phyloP scores from a whole-genome alignment of 1,140 invertebrate species.

The Pseudomyrmex sp. region DNA sequence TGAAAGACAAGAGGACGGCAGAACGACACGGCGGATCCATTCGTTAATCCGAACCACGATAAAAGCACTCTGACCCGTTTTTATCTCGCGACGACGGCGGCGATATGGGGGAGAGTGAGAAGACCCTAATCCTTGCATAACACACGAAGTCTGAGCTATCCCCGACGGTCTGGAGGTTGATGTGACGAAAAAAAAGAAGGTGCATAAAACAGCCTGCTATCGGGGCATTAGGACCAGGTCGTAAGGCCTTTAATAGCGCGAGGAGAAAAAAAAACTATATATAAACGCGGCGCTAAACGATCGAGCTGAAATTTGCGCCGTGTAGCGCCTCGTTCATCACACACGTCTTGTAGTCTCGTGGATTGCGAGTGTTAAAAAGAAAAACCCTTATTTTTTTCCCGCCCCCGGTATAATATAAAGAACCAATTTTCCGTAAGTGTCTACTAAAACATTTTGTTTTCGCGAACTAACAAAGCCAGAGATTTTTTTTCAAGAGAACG shows the following conservation, averaged over 20 bases:
- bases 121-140: conserved; percentile 39
- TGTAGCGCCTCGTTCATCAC: not conserved
- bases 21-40: conserved; percentile 50
- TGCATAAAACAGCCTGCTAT: conserved; percentile 35
- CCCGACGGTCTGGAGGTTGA: not conserved
- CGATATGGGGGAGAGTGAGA: not conserved
- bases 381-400: no score
- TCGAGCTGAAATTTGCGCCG: not conserved
- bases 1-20: not conserved
- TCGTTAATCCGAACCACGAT: conserved; percentile 50
- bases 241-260: conserved; percentile 38
- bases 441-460: no score
- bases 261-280: not conserved
- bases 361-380: no score
- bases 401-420: no score
- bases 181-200: conserved; percentile 13
- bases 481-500: no score
- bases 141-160: not conserved
- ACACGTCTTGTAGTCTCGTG: not conserved
- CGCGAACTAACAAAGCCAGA: not conserved
- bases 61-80: conserved; percentile 47
- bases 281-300: conserved; percentile 27
- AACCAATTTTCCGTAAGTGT: no score
- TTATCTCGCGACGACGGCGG: conserved; percentile 14
- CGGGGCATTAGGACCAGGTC: conserved; percentile 9